Evolutionary conservation across 2,797 vertebrate genomes (phyloP).

Genomic region (Microctenopoma lineatum): DNA sequence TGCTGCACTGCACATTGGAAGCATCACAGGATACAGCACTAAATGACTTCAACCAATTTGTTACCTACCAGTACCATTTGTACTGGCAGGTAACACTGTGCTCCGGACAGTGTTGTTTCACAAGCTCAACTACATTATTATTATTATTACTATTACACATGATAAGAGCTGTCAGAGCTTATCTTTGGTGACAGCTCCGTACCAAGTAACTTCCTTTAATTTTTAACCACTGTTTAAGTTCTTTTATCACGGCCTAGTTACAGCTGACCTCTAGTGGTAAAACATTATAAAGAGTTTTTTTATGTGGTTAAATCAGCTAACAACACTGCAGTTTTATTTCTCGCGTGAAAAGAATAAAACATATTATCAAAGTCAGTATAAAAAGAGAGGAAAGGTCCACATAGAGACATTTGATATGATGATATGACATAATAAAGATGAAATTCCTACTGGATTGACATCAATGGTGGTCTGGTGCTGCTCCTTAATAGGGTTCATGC

Average conservation of each 20-base stretch:
- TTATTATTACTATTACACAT: constrained; percentile 27
- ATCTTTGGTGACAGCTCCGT: constrained; percentile 56
- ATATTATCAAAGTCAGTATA: not conserved
- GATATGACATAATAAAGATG: not conserved
- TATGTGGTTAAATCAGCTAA: not conserved
- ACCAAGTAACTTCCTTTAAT: constrained; percentile 50
- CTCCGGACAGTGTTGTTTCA: constrained; percentile 1
- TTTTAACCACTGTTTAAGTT: constrained; percentile 39
- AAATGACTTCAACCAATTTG: not conserved
- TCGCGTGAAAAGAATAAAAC: not conserved
- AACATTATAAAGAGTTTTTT: too few species aligned
- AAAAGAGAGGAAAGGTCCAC: not conserved
- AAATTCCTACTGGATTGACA: constrained; percentile 89
- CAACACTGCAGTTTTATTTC: not conserved
- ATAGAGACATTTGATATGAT: not conserved
- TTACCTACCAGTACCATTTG: too few species aligned
- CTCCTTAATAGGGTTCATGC: constrained; percentile 90
- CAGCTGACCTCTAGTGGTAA: constrained; percentile 52
- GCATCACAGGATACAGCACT: not conserved
- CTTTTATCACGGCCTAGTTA: not conserved
- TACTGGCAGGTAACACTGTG: not conserved
- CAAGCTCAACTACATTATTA: constrained; percentile 16
- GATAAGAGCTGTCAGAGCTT: constrained; percentile 58
- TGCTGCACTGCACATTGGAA: not conserved
- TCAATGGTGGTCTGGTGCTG: constrained; percentile 90